Evolutionary conservation across 2,888 invertebrate genomes (phyloP), one percentile per base, ranked within the genome.

Genomic region (Epiblema foenella): DNA sequence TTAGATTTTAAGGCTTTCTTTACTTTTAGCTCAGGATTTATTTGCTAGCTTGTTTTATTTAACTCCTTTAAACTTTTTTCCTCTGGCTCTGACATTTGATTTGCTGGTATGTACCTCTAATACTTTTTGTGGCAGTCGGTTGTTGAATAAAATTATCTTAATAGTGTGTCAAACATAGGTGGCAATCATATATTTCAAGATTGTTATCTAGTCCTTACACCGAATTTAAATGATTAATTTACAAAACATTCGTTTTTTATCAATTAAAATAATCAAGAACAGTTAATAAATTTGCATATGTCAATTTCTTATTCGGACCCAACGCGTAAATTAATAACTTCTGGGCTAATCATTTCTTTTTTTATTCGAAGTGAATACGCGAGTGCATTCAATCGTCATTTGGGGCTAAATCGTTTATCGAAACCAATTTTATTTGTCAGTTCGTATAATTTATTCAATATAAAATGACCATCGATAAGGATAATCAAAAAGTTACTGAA

Each of bases 1-100:
- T 77, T 72, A 74, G 66, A 69, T 67, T 74, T 74, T 68, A 76
- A 72, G 72, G 66, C 73, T 74, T 76, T 77, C 75, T 79, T 77
- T 66, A 72, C 59, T 66, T 66, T 73, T 52, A 57, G 33, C 57
- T 56, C n/a, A 66, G 46, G 68, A 64, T 67, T 62, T 72, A 63
- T 62, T 68, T 56, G 56, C 29, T 17, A 59, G 59, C 24, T 62
- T 62, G 62, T 60, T 64, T 68, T 69, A 37, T 68, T 72, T 65
- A 62, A 65, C 54, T 72, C 58, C 54, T 65, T 68, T 37, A 72
- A 60, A 65, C 46, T 42, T 59, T 71, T 70, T 72, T 62, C 37
- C 63, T 46, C n/a, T 64, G 69, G 65, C 69, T 66, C 49, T 66
- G 20, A 63, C 56, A 57, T 69, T 71, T 62, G 70, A 73, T 74